A percentile compares a stretch with the other conserved stretches of the same genome.
Conservation (phyloP, 2,113 vertebrate species). For the Tenebrosternarchus preto region DNA sequence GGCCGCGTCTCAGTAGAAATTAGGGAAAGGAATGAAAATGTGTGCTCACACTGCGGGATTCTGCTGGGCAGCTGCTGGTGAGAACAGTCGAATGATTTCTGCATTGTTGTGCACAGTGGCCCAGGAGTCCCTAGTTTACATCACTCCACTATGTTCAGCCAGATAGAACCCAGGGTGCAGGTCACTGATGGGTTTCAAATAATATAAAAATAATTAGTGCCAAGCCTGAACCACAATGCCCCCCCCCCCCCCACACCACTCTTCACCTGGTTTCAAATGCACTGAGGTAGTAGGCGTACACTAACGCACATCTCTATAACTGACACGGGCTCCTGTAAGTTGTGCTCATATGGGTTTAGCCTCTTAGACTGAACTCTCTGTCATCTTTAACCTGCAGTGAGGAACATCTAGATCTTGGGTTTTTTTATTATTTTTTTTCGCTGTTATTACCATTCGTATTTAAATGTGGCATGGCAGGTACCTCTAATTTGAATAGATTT, state of each 20-base stretch:
- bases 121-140: background rate
- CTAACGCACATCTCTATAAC: no score
- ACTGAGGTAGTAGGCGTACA: background rate
- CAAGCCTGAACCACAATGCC: background rate
- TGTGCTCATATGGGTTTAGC: background rate
- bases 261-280: no score
- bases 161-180: background rate
- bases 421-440: background rate
- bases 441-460: no score
- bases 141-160: background rate
- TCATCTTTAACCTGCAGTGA: background rate
- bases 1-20: background rate
- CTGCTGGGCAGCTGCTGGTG: background rate
- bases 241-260: no score
- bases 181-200: background rate
- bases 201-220: background rate
- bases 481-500: no score
- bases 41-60: background rate
- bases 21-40: background rate
- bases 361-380: background rate
- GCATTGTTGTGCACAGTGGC: background rate
- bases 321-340: background rate
- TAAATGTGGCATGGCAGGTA: no score
- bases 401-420: background rate
- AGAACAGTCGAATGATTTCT: background rate